Evolutionary conservation across 2,797 vertebrate genomes (phyloP).

Genomic region (Hybognathus amarus): DNA sequence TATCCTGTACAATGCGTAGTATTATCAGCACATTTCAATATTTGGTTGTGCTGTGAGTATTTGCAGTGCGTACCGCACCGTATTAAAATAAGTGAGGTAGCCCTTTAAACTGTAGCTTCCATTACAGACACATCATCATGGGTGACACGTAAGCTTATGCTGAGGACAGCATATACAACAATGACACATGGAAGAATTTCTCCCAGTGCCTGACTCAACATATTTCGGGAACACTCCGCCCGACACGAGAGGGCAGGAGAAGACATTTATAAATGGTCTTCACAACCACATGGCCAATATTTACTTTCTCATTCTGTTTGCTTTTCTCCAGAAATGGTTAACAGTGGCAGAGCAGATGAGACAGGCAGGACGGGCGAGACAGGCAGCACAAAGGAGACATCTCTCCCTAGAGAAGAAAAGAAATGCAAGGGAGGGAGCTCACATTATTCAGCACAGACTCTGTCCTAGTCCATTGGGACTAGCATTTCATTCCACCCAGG

Average conservation of each 20-base stretch:
- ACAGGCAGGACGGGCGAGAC: constrained; percentile 30
- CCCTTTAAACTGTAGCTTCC: constrained; percentile 6
- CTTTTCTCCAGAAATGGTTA: constrained; percentile 54
- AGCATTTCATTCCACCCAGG: constrained; percentile 31
- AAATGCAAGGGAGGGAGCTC: constrained; percentile 27
- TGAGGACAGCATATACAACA: constrained; percentile 57
- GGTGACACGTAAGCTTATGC: constrained; percentile 40
- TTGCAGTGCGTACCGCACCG: not conserved
- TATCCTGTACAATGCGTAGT: too few relatives aligned
- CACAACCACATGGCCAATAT: constrained; percentile 56
- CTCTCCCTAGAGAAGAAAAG: constrained; percentile 16
- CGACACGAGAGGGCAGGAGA: constrained; percentile 43
- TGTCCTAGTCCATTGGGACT: constrained; percentile 30
- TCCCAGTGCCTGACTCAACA: constrained; percentile 51
- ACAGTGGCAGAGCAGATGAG: constrained; percentile 53
- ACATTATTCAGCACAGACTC: constrained; percentile 28
- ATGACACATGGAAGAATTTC: constrained; percentile 47
- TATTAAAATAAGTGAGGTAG: not conserved
- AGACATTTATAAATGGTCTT: constrained; percentile 58
- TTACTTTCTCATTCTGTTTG: constrained; percentile 67
- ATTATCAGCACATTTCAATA: too few relatives aligned
- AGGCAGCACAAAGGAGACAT: constrained; percentile 44
- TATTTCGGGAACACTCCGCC: constrained; percentile 45
- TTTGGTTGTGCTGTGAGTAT: too few relatives aligned
- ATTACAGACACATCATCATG: constrained; percentile 11